Conservation (phyloP, 2,113 vertebrate species). For the Pithys albifrons region DNA sequence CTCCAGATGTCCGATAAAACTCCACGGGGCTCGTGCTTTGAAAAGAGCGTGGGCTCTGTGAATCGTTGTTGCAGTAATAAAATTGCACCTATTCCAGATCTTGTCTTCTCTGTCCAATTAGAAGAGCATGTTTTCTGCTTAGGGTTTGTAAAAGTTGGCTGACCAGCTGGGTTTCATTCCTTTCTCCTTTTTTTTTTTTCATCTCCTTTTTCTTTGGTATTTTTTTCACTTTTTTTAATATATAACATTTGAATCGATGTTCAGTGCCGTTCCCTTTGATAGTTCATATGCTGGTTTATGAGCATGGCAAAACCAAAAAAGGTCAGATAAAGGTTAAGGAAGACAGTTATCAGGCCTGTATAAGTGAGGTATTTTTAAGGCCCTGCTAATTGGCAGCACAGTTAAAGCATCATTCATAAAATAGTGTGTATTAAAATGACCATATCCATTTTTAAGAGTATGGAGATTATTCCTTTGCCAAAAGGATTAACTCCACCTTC, state of each 20-base stretch:
- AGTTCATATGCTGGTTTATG: conserved; percentile 58
- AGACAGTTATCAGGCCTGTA: conserved; percentile 50
- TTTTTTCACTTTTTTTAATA: conserved; percentile 8
- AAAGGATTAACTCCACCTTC: conserved; percentile 43
- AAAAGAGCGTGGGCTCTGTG: conserved; percentile 45
- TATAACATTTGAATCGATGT: conserved; percentile 26
- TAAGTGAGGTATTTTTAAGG: conserved; percentile 51
- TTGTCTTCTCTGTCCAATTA: conserved; percentile 63
- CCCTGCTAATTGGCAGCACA: conserved; percentile 45
- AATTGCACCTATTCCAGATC: conserved; percentile 64
- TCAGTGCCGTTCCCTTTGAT: conserved; percentile 48
- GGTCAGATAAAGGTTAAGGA: conserved; percentile 60
- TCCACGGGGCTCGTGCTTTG: conserved; percentile 40
- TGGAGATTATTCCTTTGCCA: conserved; percentile 26
- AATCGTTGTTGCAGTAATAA: conserved; percentile 42
- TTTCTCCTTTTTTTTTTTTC: not conserved
- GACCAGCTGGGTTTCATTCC: conserved; percentile 61
- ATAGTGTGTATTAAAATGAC: conserved; percentile 39
- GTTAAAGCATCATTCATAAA: conserved; percentile 60
- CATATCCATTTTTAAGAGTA: conserved; percentile 24
- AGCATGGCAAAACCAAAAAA: conserved; percentile 49
- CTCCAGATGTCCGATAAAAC: conserved; percentile 61
- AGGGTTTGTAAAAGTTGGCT: conserved; percentile 50
- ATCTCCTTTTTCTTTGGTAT: not conserved
- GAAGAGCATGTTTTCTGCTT: conserved; percentile 56